Percentiles rank a stretch among this genome's conserved stretches.
Conservation (phyloP, 2,113 vertebrate genomes). For the Crotalus tigris region DNA sequence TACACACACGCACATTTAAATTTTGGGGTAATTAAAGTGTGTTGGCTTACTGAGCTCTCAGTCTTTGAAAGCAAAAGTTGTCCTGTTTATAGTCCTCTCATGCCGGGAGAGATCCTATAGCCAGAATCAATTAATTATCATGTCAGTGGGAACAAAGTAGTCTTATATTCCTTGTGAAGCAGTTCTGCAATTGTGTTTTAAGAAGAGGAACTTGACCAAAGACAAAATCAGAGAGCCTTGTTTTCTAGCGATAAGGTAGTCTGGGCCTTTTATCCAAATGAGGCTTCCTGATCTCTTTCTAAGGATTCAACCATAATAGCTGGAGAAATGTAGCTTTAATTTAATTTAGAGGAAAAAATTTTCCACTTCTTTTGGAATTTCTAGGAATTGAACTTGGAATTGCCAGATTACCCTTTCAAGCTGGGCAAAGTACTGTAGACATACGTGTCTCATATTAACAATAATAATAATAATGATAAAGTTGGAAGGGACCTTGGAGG, state of each 20-base stretch:
- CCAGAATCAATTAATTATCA: constrained; percentile 11
- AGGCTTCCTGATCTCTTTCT: constrained; percentile 13
- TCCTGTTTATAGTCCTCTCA: background rate
- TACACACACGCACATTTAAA: background rate
- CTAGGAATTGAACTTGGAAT: background rate
- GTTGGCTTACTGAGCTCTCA: background rate
- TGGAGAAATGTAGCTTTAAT: constrained; percentile 18
- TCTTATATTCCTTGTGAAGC: constrained; percentile 8
- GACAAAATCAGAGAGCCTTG: constrained; percentile 32
- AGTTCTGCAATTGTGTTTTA: background rate
- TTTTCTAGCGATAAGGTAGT: background rate
- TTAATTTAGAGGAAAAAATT: constrained; percentile 6
- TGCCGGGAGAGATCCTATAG: constrained; percentile 8
- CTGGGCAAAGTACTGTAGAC: background rate
- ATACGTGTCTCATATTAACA: background rate
- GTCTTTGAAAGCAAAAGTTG: background rate
- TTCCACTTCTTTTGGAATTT: background rate
- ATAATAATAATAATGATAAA: no score
- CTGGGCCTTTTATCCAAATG: constrained; percentile 22
- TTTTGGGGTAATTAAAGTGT: background rate
- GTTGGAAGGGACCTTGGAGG: no score
- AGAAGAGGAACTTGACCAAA: constrained; percentile 17
- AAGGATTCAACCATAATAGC: constrained; percentile 8
- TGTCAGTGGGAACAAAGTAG: constrained; percentile 15
- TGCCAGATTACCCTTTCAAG: background rate